phyloP scores from a whole-genome alignment of 2,113 vertebrate species.

The Corythoichthys haematopterus region DNA sequence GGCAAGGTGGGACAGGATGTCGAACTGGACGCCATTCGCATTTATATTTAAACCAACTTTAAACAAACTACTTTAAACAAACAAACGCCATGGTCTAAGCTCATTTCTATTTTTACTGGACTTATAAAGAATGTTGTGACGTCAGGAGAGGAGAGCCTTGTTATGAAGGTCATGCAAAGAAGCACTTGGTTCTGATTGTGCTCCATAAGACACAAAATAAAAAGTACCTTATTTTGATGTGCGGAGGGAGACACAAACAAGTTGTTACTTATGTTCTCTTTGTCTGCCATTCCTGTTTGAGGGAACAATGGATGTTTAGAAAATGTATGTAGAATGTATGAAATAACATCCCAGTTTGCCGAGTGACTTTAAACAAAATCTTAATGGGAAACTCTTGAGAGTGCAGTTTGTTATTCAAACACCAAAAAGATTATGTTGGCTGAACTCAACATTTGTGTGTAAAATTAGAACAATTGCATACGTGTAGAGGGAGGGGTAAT shows the following conservation, averaged over 20 bases:
- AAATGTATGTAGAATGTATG: not conserved
- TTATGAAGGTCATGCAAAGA: not conserved
- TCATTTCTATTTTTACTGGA: conserved; percentile 25
- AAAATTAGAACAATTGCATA: not conserved
- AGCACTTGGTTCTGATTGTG: not conserved
- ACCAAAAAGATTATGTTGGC: not conserved
- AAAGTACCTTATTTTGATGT: conserved; percentile 81
- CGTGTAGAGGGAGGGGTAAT: too few species aligned
- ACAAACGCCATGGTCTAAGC: conserved; percentile 43
- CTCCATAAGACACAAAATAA: not conserved
- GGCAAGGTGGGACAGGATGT: conserved; percentile 63
- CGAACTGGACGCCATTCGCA: conserved; percentile 26
- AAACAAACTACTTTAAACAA: conserved; percentile 42
- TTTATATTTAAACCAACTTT: conserved; percentile 57
- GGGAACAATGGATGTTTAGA: conserved; percentile 18
- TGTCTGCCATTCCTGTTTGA: conserved; percentile 85
- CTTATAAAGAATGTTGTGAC: conserved; percentile 18
- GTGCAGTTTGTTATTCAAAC: not conserved
- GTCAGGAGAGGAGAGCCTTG: not conserved
- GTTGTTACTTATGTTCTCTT: conserved; percentile 83
- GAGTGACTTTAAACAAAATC: not conserved
- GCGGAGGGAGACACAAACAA: conserved; percentile 78
- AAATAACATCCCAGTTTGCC: not conserved
- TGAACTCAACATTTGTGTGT: not conserved
- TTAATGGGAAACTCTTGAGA: not conserved